Evolutionary conservation across 1,140 invertebrate genomes (phyloP).

Genomic region (Drosophila dunni): DNA sequence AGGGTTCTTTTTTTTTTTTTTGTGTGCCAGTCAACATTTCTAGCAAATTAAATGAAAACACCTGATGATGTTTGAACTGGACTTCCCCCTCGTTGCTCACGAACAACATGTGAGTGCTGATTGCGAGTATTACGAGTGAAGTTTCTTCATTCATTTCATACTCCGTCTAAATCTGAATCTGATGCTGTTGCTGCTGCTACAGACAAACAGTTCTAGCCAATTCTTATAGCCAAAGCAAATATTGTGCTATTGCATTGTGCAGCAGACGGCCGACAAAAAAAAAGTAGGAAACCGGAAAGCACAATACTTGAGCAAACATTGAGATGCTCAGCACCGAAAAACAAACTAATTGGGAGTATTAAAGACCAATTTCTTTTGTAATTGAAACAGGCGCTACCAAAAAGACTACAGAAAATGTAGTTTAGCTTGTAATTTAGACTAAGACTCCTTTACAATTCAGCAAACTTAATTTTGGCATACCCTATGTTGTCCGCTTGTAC

Average conservation of each 20-base stretch:
- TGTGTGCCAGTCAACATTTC: slow-evolving; percentile 70
- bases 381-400: too few species aligned
- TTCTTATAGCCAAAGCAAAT: slow-evolving; percentile 47
- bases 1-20: slow-evolving; percentile 3
- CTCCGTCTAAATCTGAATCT: neutral
- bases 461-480: slow-evolving; percentile 3
- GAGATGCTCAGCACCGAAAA: neutral
- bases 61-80: slow-evolving; percentile 68
- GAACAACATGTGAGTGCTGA: slow-evolving; percentile 22
- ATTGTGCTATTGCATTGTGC: slow-evolving; percentile 30
- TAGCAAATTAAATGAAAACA: slow-evolving; percentile 84
- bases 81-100: neutral
- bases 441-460: neutral
- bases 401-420: neutral
- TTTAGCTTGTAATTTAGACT: neutral
- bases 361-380: neutral
- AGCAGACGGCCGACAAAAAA: slow-evolving; percentile 10
- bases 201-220: slow-evolving; percentile 26
- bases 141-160: slow-evolving; percentile 11
- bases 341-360: neutral
- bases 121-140: neutral
- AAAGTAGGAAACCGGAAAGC: slow-evolving; percentile 2
- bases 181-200: slow-evolving; percentile 3
- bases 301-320: neutral
- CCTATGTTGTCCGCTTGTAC: neutral